These are phyloP conservation scores for Drosophila melanosoma DNA, from an alignment of 2,888 invertebrate species.

Conservation along the genomic window DNA sequence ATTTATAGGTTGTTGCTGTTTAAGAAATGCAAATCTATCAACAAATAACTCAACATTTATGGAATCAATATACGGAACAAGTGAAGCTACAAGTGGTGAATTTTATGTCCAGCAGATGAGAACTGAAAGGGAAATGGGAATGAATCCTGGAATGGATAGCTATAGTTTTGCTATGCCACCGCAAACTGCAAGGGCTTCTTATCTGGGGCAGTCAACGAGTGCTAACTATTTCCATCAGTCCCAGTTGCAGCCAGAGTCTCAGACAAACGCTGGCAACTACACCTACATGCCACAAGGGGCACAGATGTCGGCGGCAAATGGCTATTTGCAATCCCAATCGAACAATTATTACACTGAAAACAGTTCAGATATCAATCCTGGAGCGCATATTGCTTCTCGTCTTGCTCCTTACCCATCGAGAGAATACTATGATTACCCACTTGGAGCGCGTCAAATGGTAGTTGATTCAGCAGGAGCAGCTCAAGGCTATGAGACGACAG, in stretches of 20 bases:
- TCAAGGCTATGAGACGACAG: neutral
- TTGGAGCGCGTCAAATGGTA: neutral
- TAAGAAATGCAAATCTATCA: neutral
- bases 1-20: neutral
- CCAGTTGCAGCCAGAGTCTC: constrained; percentile 4
- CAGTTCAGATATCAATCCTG: neutral
- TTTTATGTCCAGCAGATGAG: constrained; percentile 22
- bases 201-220: constrained; percentile 6
- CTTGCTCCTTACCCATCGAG: neutral
- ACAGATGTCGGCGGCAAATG: neutral
- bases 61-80: neutral
- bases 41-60: neutral
- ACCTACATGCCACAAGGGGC: neutral
- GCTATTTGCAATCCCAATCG: neutral
- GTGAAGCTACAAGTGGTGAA: constrained; percentile 7
- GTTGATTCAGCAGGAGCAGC: neutral
- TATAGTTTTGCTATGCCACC: neutral
- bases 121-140: neutral
- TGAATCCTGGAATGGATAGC: neutral
- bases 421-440: neutral
- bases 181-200: neutral
- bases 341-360: neutral
- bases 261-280: neutral
- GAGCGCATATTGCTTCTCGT: neutral
- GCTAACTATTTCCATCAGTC: neutral